Evolutionary conservation across 2,888 invertebrate species (phyloP).

Genomic region (Rhopalosiphum nymphaeae): DNA sequence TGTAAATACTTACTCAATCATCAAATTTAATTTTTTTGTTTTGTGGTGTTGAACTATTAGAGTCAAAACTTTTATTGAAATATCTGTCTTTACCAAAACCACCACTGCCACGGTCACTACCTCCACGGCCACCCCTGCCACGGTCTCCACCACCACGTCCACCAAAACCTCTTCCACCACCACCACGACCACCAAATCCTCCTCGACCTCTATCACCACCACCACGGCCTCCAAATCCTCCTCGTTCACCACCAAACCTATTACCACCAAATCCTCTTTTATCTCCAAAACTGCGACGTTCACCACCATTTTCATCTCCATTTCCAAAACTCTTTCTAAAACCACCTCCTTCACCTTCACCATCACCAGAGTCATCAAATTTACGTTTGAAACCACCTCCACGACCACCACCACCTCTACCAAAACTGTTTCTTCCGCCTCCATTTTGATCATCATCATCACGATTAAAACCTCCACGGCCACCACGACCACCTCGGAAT

Average conservation of each 20-base stretch:
- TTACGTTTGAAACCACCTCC: slow-evolving; percentile 57
- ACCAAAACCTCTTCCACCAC: slow-evolving; percentile 43
- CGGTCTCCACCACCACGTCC: slow-evolving; percentile 66
- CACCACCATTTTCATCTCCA: slow-evolving; percentile 68
- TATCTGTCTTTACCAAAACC: slow-evolving; percentile 66
- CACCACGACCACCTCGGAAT: slow-evolving; percentile 68
- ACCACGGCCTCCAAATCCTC: slow-evolving; percentile 59
- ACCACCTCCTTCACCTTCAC: slow-evolving; percentile 44
- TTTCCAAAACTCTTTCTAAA: slow-evolving; percentile 64
- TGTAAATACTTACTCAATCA: slow-evolving; percentile 58
- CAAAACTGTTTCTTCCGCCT: slow-evolving; percentile 68
- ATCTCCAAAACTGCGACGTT: slow-evolving; percentile 72
- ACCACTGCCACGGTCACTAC: slow-evolving; percentile 67
- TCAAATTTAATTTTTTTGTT: slow-evolving; percentile 83
- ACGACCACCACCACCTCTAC: slow-evolving; percentile 68
- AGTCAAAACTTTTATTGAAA: slow-evolving; percentile 66
- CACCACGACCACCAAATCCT: slow-evolving; percentile 59
- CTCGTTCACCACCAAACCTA: slow-evolving; percentile 48
- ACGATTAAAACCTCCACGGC: slow-evolving; percentile 68
- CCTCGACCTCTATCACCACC: slow-evolving; percentile 56
- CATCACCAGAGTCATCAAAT: slow-evolving; percentile 59
- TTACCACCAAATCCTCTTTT: slow-evolving; percentile 60
- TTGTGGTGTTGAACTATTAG: slow-evolving; percentile 70
- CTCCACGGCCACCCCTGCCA: slow-evolving; percentile 69
- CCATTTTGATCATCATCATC: slow-evolving; percentile 66